Evolutionary conservation across 2,888 invertebrate species (phyloP).

Genomic region (Acanthopleura granulata): DNA sequence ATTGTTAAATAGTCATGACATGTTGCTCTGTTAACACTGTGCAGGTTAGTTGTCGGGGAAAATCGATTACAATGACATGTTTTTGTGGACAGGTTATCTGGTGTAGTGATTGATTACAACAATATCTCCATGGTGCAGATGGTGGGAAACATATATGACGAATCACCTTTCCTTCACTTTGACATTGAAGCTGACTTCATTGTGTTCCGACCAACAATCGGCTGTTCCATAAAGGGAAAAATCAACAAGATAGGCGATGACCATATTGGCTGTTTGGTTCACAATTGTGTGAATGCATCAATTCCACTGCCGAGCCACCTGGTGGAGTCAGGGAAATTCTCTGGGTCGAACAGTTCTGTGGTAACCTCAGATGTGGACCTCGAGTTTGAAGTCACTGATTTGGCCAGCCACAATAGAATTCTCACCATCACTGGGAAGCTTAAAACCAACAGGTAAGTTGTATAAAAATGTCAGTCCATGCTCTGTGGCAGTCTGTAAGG

Average conservation of each 20-base stretch:
- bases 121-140: slow-evolving; percentile 76
- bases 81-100: slow-evolving; percentile 73
- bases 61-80: too few relatives aligned
- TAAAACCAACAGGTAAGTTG: background rate
- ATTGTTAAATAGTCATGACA: too few relatives aligned
- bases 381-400: slow-evolving; percentile 74
- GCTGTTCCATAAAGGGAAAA: slow-evolving; percentile 75
- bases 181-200: slow-evolving; percentile 80
- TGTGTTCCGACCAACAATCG: slow-evolving; percentile 77
- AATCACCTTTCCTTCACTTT: slow-evolving; percentile 77
- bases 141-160: slow-evolving; percentile 76
- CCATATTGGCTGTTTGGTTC: slow-evolving; percentile 79
- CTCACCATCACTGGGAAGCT: slow-evolving; percentile 42
- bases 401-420: slow-evolving; percentile 69
- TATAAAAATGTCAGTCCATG: too few relatives aligned
- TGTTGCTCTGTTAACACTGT: too few relatives aligned
- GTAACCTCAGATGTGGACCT: slow-evolving; percentile 76
- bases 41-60: too few relatives aligned
- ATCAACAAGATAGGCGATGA: slow-evolving; percentile 79
- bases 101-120: slow-evolving; percentile 78
- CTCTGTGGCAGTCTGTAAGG: too few relatives aligned
- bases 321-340: slow-evolving; percentile 63
- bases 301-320: slow-evolving; percentile 75
- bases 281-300: slow-evolving; percentile 80
- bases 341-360: slow-evolving; percentile 33